Conservation (phyloP, 2,888 invertebrate genomes). For the Nymphalis urticae region DNA sequence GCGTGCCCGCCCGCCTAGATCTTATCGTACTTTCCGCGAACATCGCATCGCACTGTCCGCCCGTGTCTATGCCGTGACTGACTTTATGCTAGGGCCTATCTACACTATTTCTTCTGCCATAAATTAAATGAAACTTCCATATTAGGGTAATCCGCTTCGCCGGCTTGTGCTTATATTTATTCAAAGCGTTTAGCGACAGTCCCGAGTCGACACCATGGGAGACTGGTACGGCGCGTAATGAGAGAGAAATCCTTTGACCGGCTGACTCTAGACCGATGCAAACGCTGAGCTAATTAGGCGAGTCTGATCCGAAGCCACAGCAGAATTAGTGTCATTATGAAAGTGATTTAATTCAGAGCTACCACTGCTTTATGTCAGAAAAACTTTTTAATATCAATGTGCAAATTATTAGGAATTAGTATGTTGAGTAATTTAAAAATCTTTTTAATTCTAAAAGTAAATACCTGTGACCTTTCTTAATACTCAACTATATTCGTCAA, state of each 20-base stretch:
- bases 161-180: conserved; percentile 51
- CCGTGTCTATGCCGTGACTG: conserved; percentile 71
- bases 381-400: neutral
- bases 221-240: conserved; percentile 68
- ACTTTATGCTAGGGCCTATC: conserved; percentile 53
- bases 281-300: conserved; percentile 77
- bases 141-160: conserved; percentile 48
- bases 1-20: conserved; percentile 73
- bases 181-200: conserved; percentile 58
- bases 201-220: conserved; percentile 55
- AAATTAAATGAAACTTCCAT: conserved; percentile 58
- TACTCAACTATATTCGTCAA: too few relatives aligned
- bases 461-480: too few relatives aligned
- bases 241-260: conserved; percentile 78
- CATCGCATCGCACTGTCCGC: conserved; percentile 74
- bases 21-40: conserved; percentile 78
- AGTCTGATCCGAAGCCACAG: conserved; percentile 72
- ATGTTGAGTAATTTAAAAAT: too few relatives aligned
- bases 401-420: too few relatives aligned
- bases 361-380: conserved; percentile 14
- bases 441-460: too few relatives aligned
- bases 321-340: conserved; percentile 72
- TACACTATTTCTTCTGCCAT: conserved; percentile 56
- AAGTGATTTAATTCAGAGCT: conserved; percentile 53
- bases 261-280: conserved; percentile 60